These are phyloP conservation scores for Leuctra nigra DNA, from an alignment of 2,888 invertebrate species.

Conservation along the genomic window DNA sequence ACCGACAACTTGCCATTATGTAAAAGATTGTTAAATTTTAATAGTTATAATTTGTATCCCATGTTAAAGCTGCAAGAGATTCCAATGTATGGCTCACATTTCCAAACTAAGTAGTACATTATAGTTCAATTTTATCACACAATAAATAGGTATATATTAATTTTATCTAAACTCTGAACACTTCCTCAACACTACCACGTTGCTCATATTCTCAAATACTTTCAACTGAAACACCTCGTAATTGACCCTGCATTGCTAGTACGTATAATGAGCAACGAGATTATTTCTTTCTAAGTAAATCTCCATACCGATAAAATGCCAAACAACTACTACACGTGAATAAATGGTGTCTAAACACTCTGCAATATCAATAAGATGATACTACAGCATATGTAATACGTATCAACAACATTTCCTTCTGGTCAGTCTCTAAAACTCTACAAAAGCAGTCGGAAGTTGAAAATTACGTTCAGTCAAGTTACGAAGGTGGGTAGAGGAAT, in stretches of 20 bases:
- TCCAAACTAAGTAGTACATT: neutral
- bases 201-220: neutral
- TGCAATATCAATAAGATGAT: neutral
- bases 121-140: slow-evolving; percentile 17
- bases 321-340: slow-evolving; percentile 9
- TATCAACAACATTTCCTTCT: neutral
- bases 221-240: neutral
- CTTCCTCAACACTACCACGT: neutral
- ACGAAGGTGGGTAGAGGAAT: neutral
- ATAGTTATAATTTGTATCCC: neutral
- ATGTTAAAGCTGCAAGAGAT: neutral
- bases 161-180: slow-evolving; percentile 1
- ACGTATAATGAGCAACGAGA: slow-evolving; percentile 14
- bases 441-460: neutral
- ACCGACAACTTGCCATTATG: too few relatives aligned
- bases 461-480: slow-evolving; percentile 4
- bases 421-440: slow-evolving; percentile 17
- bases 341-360: neutral
- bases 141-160: too few relatives aligned
- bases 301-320: slow-evolving; percentile 4
- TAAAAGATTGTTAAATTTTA: neutral
- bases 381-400: neutral
- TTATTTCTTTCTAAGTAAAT: neutral
- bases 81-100: neutral
- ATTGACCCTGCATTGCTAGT: slow-evolving; percentile 17